These are phyloP conservation scores for Operophtera brumata DNA, from an alignment of 2,888 invertebrate species.

Conservation along the genomic window DNA sequence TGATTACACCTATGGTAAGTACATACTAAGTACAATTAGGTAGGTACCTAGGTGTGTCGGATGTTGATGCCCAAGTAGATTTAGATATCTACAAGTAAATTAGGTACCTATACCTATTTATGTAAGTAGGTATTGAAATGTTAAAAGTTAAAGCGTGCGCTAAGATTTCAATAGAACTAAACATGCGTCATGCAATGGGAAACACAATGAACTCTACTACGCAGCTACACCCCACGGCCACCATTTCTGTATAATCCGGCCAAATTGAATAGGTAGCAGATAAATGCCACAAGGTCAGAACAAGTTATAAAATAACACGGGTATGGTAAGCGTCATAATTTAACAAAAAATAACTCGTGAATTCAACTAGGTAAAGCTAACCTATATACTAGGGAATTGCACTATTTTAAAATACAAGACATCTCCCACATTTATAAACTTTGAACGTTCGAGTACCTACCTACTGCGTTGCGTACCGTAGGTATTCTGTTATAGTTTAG, in stretches of 20 bases:
- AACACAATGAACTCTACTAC: slow-evolving; percentile 33
- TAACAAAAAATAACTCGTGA: background rate
- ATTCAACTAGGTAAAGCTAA: background rate
- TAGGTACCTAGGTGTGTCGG: too few relatives aligned
- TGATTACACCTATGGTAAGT: background rate
- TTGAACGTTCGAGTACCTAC: background rate
- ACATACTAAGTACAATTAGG: too few relatives aligned
- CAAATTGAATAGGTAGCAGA: slow-evolving; percentile 42
- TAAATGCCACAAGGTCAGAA: slow-evolving; percentile 29
- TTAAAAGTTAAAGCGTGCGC: background rate
- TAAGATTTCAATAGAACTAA: slow-evolving; percentile 3
- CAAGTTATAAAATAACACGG: slow-evolving; percentile 12
- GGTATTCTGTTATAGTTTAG: background rate
- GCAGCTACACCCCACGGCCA: slow-evolving; percentile 35
- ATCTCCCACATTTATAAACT: background rate
- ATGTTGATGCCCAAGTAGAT: too few relatives aligned
- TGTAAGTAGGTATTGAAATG: background rate
- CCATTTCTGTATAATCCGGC: slow-evolving; percentile 63
- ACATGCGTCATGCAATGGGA: slow-evolving; percentile 40
- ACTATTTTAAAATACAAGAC: background rate
- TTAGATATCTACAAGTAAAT: background rate
- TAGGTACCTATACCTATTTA: background rate
- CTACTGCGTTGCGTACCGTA: background rate
- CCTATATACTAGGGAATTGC: background rate
- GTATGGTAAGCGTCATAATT: slow-evolving; percentile 12